Percentiles rank a stretch among this genome's conserved stretches.
Conservation (phyloP, 2,888 invertebrate species). For the Pilophorus perplexus region DNA sequence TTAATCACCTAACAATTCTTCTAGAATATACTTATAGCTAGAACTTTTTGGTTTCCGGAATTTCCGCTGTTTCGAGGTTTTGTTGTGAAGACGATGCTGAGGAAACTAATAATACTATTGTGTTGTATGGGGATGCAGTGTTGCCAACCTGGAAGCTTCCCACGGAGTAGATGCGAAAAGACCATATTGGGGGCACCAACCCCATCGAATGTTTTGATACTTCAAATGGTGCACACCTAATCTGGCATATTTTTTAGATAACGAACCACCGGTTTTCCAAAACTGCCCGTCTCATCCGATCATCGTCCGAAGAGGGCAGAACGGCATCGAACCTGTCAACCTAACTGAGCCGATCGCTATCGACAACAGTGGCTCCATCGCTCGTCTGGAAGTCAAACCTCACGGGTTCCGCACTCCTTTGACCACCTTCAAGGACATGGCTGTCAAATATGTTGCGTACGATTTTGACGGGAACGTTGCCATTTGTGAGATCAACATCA, state of each 20-base stretch:
- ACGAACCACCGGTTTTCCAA: slow-evolving; percentile 94
- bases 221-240: too few species aligned
- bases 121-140: too few species aligned
- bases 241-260: slow-evolving; percentile 60
- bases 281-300: slow-evolving; percentile 94
- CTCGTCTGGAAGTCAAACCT: slow-evolving; percentile 87
- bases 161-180: too few species aligned
- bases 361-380: slow-evolving; percentile 95
- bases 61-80: too few species aligned
- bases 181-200: not conserved
- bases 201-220: not conserved
- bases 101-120: too few species aligned
- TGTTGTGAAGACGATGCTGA: too few species aligned
- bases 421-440: slow-evolving; percentile 83
- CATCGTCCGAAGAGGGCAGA: slow-evolving; percentile 80
- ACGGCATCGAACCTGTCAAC: slow-evolving; percentile 85
- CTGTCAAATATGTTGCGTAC: slow-evolving; percentile 92
- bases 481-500: slow-evolving; percentile 93
- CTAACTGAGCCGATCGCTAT: slow-evolving; percentile 90
- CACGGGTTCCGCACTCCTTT: slow-evolving; percentile 86
- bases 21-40: too few species aligned
- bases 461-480: slow-evolving; percentile 98
- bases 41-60: too few species aligned
- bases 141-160: too few species aligned
- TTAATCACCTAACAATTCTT: too few species aligned